Percentiles rank a stretch among this genome's conserved stretches.
These are phyloP conservation scores for Hirtodrosophila trivittata DNA, from an alignment of 2,888 invertebrate genomes.

Conservation along the genomic window DNA sequence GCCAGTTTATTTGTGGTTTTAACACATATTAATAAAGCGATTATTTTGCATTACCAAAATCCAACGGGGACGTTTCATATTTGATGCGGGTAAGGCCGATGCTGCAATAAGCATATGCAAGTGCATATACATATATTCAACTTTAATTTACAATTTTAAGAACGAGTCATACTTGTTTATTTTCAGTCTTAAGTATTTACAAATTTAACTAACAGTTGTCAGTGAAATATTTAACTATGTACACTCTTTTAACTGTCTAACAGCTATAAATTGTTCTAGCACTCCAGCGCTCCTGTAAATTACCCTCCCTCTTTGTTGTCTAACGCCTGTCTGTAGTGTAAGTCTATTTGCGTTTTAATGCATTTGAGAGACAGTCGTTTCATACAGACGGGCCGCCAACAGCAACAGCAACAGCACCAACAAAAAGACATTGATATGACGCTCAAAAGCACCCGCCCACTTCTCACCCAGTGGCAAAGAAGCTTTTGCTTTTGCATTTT, in stretches of 20 bases:
- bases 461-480: conserved; percentile 20
- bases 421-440: conserved; percentile 21
- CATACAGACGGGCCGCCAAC: conserved; percentile 6
- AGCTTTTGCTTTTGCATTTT: conserved; percentile 46
- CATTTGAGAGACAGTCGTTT: conserved; percentile 12
- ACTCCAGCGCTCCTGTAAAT: conserved; percentile 34
- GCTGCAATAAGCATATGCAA: neutral
- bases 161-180: no score
- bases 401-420: conserved; percentile 23
- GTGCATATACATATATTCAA: no score
- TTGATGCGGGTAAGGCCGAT: conserved; percentile 1
- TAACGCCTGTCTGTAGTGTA: conserved; percentile 63
- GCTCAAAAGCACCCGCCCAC: conserved; percentile 23
- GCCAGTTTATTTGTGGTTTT: conserved; percentile 42
- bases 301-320: conserved; percentile 51
- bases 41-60: conserved; percentile 45
- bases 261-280: neutral
- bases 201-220: no score
- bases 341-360: conserved; percentile 47
- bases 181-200: no score
- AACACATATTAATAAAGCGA: conserved; percentile 57
- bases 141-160: no score
- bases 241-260: no score
- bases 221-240: no score
- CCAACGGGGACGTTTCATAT: conserved; percentile 19